Conservation (phyloP, 1,140 invertebrate species). For the Pseudomyrmex flavicornis region DNA sequence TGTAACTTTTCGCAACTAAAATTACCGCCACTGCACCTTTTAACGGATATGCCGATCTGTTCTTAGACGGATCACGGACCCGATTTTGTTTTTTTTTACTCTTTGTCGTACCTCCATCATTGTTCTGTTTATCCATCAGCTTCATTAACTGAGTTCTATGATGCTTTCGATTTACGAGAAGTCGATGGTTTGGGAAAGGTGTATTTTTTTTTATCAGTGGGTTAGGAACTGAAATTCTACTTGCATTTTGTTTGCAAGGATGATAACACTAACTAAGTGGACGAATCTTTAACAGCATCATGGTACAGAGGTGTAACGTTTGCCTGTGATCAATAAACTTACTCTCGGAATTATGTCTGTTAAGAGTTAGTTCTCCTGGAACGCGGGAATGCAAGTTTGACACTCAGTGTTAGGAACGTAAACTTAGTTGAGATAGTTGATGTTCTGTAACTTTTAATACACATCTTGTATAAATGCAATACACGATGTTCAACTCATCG, state of each 20-base stretch:
- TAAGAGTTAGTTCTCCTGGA: slow-evolving; percentile 42
- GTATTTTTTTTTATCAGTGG: slow-evolving; percentile 29
- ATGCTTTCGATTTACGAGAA: slow-evolving; percentile 51
- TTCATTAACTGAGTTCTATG: slow-evolving; percentile 74
- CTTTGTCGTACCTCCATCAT: slow-evolving; percentile 36
- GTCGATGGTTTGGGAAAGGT: slow-evolving; percentile 55
- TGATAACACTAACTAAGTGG: slow-evolving; percentile 40
- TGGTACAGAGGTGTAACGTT: slow-evolving; percentile 49
- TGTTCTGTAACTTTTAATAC: slow-evolving; percentile 38
- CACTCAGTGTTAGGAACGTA: slow-evolving; percentile 37
- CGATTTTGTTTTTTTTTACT: slow-evolving; percentile 60
- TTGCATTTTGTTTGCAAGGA: slow-evolving; percentile 15
- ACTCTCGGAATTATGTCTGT: slow-evolving; percentile 50
- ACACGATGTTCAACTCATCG: slow-evolving; percentile 61
- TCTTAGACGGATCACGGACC: slow-evolving; percentile 64
- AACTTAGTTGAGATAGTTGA: slow-evolving; percentile 57
- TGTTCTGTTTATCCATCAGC: slow-evolving; percentile 69
- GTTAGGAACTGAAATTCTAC: slow-evolving; percentile 50
- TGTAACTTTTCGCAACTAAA: slow-evolving; percentile 69
- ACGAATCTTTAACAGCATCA: slow-evolving; percentile 51
- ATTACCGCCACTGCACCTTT: slow-evolving; percentile 64
- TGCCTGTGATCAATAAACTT: slow-evolving; percentile 9
- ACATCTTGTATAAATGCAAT: slow-evolving; percentile 51
- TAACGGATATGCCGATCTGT: slow-evolving; percentile 54
- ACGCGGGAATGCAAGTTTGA: slow-evolving; percentile 50